Base-by-base conservation (phyloP, 2,888 invertebrate species). In the Eilema caniola region DNA sequence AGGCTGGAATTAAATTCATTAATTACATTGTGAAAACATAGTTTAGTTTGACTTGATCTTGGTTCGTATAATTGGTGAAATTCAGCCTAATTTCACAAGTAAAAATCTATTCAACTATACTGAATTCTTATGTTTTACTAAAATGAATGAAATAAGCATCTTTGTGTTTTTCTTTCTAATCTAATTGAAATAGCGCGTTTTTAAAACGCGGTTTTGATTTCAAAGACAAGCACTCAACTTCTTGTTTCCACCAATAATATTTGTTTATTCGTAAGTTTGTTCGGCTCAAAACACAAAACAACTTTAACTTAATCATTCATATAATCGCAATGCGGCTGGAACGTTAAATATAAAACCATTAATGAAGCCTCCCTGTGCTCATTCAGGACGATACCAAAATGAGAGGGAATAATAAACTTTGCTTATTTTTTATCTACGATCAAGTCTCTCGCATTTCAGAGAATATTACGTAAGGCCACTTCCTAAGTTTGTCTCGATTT, bases 361-460 rank as follows among this genome's bases (percentile, higher is more conserved):
- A 62, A 70, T 70, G 66, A 61, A 72, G 66, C 57, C 28, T 12
- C 60, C 23, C 66, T 75, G 72, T 72, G 64, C 47, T 16, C 67
- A 47, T 56, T 59, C 41, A 66, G 25, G 61, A 67, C n/a, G 7
- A 0, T 7, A 24, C 14, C 28, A 62, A 67, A 67, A 67, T 31
- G 53, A 61, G 65, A 67, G 31, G 64, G 67, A 70, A 56, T 47
- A 74, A 65, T 67, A 71, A 69, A 73, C 72, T 81, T 81, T 72
- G 71, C 71, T 69, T 74, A 74, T 72, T 73, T 78, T 77, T 76
- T 74, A 80, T 78, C 76, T 74, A 71, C 70, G 65, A 56, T 64
- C 69, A 78, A 81, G 82, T 81, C 81, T 81, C 82, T 75, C 78
- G 47, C 65, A 68, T 67, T 10, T 8, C 78, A 72, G 72, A 73